Evolutionary conservation across 2,888 invertebrate species (phyloP), one percentile per base, ranked within the genome.

Genomic region (Calliphora vomitoria): DNA sequence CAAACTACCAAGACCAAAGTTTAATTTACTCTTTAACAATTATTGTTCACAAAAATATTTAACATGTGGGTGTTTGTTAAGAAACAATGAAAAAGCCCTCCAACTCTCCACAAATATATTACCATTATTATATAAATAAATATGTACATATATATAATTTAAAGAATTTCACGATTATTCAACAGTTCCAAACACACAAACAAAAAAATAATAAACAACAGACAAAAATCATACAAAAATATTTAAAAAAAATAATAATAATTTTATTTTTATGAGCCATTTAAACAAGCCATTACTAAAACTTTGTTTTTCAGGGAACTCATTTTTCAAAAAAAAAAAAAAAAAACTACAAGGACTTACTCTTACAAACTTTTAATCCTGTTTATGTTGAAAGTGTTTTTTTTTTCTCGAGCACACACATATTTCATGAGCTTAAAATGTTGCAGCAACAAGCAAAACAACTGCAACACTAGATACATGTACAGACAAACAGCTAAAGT

Each of bases 381-480:
- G 84, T 85, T 75, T 72, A 62, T 20, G 13, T 60, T 47, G 15
- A 72, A 53, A 80, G 68, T 71, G 71, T 47, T 25, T 47, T 25
- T 75, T 78, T 74, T 79, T 66, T 4, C 35, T 11, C 44, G 44
- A 1, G 44, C 13, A 4, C 41, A 64, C 81, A 81, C 81, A 85
- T 81, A 68, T 74, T 82, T 84, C 87, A 81, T 72, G 74, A 84
- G 84, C 78, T 85, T 87, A 82, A 85, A 85, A 82, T 85, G 87
- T 85, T 87, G 82, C 87, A 82, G 6, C 53, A 71, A 75, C 80
- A 75, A 44, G 35, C 62, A 31, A 35, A 20, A 53, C 47, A 25
- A 58, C 25, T 11, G n/a, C 6, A 13, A n/a, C n/a, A 50, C 50
- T 11, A 55, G 6, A 8, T 55, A 55, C 8, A 8, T 53, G n/a